Evolutionary conservation across 2,888 invertebrate species (phyloP), one percentile per base, ranked within the genome.

Genomic region (Stegophylla sp.): DNA sequence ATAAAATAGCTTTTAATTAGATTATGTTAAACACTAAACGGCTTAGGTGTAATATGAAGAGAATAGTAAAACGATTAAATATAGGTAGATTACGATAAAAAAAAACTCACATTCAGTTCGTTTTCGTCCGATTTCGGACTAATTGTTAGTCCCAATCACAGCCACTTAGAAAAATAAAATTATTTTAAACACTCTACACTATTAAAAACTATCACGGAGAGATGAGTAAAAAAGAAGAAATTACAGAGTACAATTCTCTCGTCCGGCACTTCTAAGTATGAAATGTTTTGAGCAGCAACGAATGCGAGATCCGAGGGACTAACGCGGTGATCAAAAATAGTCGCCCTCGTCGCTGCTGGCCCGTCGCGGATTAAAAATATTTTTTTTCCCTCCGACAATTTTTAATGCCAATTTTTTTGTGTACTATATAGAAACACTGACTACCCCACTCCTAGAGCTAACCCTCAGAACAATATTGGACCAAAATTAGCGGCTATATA

Each of bases 271-370:
- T 76, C 41, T 26, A 71, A 79, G 79, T 79, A 71, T 79, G 79
- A 67, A 63, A 61, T 79, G 79, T 77, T 79, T 34, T 53, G 79
- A 79, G 79, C 69, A 69, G 79, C 79, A 71, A 71, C 79, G 69
- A 71, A 59, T 79, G 79, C 69, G 71, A 71, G 69, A 79, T 79
- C 71, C 79, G 79, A 79, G 79, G 79, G 79, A 79, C 79, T 79
- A 71, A 79, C 71, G 48, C 79, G 79, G 79, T 61, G 79, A 79
- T 79, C 79, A 79, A 79, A 79, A 79, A 79, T 79, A 79, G 79
- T 79, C 79, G 79, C 79, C 79, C 79, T 79, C 79, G 79, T 79
- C 79, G 79, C 77, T 79, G 79, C 79, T 79, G 51, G 71, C 79
- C 75, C 48, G 79, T 41, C 41, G 79, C 45, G 59, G 79, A 79